These are phyloP conservation scores for Lysandra bellargus DNA, from an alignment of 2,888 invertebrate species.

Conservation along the genomic window DNA sequence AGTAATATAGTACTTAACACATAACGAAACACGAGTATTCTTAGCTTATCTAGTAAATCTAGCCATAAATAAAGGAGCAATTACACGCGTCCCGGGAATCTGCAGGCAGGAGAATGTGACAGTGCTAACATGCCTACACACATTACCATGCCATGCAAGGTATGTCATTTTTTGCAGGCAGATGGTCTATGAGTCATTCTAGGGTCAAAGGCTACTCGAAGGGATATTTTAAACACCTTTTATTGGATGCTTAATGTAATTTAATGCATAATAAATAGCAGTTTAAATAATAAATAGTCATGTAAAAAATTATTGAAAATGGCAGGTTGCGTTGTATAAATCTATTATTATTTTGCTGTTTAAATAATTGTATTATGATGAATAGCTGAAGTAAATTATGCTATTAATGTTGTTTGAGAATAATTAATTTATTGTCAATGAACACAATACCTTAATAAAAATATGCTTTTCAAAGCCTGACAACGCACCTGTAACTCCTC, in stretches of 20 bases:
- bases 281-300: slow-evolving; percentile 6
- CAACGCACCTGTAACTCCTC: not conserved
- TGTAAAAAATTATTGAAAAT: slow-evolving; percentile 5
- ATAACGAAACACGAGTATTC: slow-evolving; percentile 6
- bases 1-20: not conserved
- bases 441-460: not conserved
- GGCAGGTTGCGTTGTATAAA: not conserved
- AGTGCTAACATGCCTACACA: not conserved
- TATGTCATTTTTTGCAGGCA: slow-evolving; percentile 8
- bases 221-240: slow-evolving; percentile 3
- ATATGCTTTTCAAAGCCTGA: no score
- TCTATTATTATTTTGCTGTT: not conserved
- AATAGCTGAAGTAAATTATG: not conserved
- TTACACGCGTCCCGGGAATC: slow-evolving; percentile 10
- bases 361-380: not conserved
- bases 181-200: not conserved
- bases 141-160: not conserved
- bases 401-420: not conserved
- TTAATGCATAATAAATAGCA: slow-evolving; percentile 4
- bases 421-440: not conserved
- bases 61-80: slow-evolving; percentile 24
- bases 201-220: not conserved
- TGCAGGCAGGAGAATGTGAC: not conserved
- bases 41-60: slow-evolving; percentile 28
- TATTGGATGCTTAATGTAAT: not conserved